A percentile compares a stretch with the other conserved stretches of the same genome.
Conservation (phyloP, 2,113 vertebrate genomes). For the Agapornis roseicollis region DNA sequence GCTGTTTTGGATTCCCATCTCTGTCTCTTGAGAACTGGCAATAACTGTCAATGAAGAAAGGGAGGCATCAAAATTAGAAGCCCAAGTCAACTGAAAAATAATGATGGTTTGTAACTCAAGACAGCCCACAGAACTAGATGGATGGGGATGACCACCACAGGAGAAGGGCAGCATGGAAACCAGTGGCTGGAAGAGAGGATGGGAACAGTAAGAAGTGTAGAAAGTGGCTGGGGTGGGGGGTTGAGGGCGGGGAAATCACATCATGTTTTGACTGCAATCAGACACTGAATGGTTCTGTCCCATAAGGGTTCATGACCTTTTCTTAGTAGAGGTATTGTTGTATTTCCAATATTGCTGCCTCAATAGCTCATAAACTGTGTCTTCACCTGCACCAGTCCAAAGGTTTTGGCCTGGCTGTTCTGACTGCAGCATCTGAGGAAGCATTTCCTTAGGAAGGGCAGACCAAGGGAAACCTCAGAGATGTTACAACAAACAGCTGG, state of each 20-base stretch:
- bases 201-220: background rate
- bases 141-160: background rate
- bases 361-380: background rate
- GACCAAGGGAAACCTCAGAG: background rate
- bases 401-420: background rate
- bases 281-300: background rate
- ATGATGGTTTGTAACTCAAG: background rate
- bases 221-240: background rate
- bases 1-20: background rate
- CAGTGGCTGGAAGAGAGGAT: background rate
- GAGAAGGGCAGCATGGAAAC: background rate
- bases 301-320: background rate
- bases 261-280: background rate
- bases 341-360: background rate
- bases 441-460: background rate
- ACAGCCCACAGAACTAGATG: background rate
- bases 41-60: background rate
- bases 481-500: background rate
- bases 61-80: background rate
- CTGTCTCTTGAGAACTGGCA: background rate
- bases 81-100: background rate
- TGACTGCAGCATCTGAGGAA: background rate
- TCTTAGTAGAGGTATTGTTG: background rate
- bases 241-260: too few species aligned
- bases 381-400: background rate